A percentile compares a stretch with the other conserved stretches of the same genome.
These are phyloP conservation scores for Tinea semifulvella DNA, from an alignment of 2,888 invertebrate genomes.

Conservation along the genomic window DNA sequence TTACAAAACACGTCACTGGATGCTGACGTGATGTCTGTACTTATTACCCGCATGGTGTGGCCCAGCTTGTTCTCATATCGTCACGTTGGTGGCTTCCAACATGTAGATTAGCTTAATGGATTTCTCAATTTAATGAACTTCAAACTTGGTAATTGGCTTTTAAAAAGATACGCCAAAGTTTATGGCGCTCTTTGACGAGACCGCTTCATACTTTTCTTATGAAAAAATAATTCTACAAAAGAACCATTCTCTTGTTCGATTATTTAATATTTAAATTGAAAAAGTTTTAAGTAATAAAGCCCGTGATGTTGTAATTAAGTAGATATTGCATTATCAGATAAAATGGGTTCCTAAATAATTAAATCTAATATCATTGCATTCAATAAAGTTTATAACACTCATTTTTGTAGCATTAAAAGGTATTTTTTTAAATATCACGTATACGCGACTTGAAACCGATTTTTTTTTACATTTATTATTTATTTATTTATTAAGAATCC, in stretches of 20 bases:
- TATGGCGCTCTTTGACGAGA: slow-evolving; percentile 23
- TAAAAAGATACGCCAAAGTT: slow-evolving; percentile 47
- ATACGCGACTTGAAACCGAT: no score
- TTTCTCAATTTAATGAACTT: slow-evolving; percentile 57
- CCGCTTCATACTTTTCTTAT: slow-evolving; percentile 10
- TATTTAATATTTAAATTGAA: slow-evolving; percentile 11
- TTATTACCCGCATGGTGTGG: slow-evolving; percentile 53
- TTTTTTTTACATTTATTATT: no score
- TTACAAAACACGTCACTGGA: no score
- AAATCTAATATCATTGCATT: no score
- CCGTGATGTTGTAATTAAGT: no score
- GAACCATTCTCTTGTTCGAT: background rate
- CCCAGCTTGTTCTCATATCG: slow-evolving; percentile 59
- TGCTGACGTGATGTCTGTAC: no score
- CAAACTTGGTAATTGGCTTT: slow-evolving; percentile 51
- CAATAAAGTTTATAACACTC: no score
- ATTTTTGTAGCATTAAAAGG: no score
- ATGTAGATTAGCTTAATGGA: slow-evolving; percentile 58
- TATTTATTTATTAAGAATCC: no score
- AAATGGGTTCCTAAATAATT: no score
- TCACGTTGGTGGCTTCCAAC: slow-evolving; percentile 49
- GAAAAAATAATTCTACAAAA: slow-evolving; percentile 2
- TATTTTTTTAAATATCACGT: no score
- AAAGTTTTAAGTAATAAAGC: background rate
- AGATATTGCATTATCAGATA: no score